A percentile compares a stretch with the other conserved stretches of the same genome.
Evolutionary conservation across 2,797 vertebrate species (phyloP).

Genomic region (Dicrostonyx torquatus): DNA sequence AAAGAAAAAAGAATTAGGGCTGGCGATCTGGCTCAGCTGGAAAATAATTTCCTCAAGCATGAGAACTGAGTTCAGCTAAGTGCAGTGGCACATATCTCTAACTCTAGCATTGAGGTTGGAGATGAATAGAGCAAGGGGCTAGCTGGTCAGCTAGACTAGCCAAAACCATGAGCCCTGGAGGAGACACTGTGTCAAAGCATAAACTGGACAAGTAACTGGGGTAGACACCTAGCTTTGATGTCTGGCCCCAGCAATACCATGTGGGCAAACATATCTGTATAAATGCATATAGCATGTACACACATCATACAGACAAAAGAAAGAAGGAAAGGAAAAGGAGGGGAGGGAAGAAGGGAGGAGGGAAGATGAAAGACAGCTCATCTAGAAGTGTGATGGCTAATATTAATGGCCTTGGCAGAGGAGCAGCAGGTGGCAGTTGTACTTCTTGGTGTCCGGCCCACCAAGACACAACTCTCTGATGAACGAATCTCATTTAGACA

Average conservation of each 20-base stretch:
- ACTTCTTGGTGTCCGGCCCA: too few species aligned
- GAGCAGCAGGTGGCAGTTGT: too few species aligned
- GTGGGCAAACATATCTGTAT: neutral
- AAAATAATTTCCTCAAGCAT: neutral
- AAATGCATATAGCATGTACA: neutral
- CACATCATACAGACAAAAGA: neutral
- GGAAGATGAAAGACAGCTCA: neutral
- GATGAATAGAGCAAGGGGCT: neutral
- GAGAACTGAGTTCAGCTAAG: too few species aligned
- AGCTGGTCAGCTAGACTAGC: neutral
- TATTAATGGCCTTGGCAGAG: too few species aligned
- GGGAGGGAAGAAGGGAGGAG: fast-evolving
- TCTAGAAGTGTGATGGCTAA: neutral
- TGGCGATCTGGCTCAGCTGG: neutral
- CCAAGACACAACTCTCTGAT: too few species aligned
- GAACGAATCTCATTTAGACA: too few species aligned
- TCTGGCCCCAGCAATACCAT: neutral
- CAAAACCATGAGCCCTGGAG: neutral
- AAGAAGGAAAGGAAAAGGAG: too few species aligned
- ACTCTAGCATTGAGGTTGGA: neutral
- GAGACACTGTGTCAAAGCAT: neutral
- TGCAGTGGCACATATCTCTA: neutral
- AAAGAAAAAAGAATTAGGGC: neutral
- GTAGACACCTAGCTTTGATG: neutral
- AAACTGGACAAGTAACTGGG: neutral